Base-by-base conservation (phyloP, 1,140 invertebrate genomes). In the Procambarus clarkii region DNA sequence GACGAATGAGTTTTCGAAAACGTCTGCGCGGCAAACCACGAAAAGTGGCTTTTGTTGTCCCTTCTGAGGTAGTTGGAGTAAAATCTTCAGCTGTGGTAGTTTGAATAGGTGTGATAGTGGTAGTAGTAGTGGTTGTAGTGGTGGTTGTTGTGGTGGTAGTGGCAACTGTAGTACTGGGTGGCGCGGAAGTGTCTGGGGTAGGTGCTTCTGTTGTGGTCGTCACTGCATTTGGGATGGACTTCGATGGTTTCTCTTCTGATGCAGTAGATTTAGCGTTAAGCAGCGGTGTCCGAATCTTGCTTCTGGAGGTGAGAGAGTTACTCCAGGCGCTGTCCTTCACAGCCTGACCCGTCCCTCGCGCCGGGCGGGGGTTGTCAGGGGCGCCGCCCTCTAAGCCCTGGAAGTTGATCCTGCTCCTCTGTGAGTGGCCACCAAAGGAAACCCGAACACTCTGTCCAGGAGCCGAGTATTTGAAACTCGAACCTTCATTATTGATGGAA, bases 401-500 rank as follows among this genome's bases (percentile, higher is more conserved):
- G 77, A 21, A 15, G 5, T 48, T n/a, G 21, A 89, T n/a, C 9
- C 50, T n/a, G 64, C 46, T 83, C 21, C 34, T 69, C 24, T 11
- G 89, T 44, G 34, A 18, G 13, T 18, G 82, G 34, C 45, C 4
- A 2, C 89, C 89, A 24, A 91, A 91, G 15, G 83, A 85, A 21
- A 91, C 48, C 50, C 60, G 89, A 58, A 91, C 89, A 60, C 54
- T 78, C 7, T 91, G 89, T 69, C 89, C 89, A 24, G 89, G 89
- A 21, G 89, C 74, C 3, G 82, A 79, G 58, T 91, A 91, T 44
- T 85, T 21, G 60, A 91, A 77, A 5, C 89, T 76, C 45, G 83
- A 85, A 21, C 48, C 74, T 46, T 44, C 74, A 5, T 74, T 60
- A 15, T 1, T 50, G 44, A 82, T 34, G 2, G 87, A 45, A 5